A percentile compares a stretch with the other conserved stretches of the same genome.
Evolutionary conservation across 2,888 invertebrate species (phyloP).

Genomic region (Syrphus vitripennis): DNA sequence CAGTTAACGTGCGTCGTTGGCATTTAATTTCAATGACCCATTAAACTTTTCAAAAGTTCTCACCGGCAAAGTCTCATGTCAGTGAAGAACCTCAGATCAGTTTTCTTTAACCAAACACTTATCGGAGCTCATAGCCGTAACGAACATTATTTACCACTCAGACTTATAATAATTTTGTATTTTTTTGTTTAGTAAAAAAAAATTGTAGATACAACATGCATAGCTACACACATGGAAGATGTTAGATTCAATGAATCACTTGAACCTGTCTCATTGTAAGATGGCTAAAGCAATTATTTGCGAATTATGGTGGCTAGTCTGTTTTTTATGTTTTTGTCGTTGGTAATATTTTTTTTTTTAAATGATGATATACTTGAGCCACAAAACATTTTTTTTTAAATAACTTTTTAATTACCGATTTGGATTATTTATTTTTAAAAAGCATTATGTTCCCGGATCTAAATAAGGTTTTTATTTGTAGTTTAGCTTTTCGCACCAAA

Average conservation of each 20-base stretch:
- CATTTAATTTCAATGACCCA: slow-evolving; percentile 63
- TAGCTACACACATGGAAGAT: neutral
- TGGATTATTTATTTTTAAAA: neutral
- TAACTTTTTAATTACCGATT: neutral
- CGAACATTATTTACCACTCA: slow-evolving; percentile 32
- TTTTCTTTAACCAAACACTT: neutral
- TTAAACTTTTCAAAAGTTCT: slow-evolving; percentile 55
- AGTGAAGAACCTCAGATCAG: slow-evolving; percentile 13
- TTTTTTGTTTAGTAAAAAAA: slow-evolving; percentile 20
- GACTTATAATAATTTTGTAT: neutral
- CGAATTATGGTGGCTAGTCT: neutral
- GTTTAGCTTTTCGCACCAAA: too few species aligned
- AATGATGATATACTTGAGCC: neutral
- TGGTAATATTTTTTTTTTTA: neutral
- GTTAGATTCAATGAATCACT: slow-evolving; percentile 42
- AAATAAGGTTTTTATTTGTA: too few species aligned
- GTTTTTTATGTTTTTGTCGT: neutral
- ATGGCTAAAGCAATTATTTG: slow-evolving; percentile 4
- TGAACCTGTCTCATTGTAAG: slow-evolving; percentile 1
- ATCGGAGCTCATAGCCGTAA: neutral
- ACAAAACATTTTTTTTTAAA: neutral
- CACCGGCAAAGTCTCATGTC: neutral
- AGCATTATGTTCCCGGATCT: neutral
- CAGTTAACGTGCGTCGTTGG: neutral
- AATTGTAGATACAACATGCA: too few species aligned